These are phyloP conservation scores for Oligia latruncula DNA, from an alignment of 2,888 invertebrate species.

Conservation along the genomic window DNA sequence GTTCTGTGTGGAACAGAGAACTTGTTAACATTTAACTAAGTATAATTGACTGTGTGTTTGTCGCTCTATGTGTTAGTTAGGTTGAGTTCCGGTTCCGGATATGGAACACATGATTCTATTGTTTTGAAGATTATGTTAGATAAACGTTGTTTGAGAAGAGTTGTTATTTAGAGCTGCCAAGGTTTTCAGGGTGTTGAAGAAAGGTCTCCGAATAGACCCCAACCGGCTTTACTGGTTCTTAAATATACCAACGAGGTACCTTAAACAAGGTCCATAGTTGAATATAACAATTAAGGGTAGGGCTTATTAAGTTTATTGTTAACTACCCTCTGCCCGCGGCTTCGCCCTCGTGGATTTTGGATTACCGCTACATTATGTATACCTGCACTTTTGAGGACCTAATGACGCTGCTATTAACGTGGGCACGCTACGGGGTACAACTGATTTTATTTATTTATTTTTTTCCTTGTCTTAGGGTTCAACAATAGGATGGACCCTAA, in stretches of 20 bases:
- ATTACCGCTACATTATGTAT: no score
- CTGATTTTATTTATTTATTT: no score
- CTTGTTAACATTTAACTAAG: conserved; percentile 66
- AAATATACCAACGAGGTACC: no score
- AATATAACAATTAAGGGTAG: background rate
- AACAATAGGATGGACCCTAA: no score
- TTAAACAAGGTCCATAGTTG: background rate
- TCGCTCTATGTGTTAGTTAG: conserved; percentile 37
- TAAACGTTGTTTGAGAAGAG: background rate
- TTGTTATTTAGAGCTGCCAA: background rate
- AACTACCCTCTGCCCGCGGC: no score
- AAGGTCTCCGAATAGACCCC: background rate
- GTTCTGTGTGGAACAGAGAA: conserved; percentile 49
- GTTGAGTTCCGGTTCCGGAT: conserved; percentile 53
- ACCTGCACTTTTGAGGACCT: no score
- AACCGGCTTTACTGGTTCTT: background rate
- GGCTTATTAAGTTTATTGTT: no score
- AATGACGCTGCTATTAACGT: no score
- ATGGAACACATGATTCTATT: conserved; percentile 19
- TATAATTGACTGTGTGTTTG: conserved; percentile 62
- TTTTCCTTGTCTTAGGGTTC: no score
- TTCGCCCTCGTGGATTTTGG: no score
- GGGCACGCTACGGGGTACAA: no score
- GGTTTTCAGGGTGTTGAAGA: background rate
- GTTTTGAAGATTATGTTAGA: background rate